phyloP scores from a whole-genome alignment of 2,113 vertebrate genomes.

The Trogon melanurus region DNA sequence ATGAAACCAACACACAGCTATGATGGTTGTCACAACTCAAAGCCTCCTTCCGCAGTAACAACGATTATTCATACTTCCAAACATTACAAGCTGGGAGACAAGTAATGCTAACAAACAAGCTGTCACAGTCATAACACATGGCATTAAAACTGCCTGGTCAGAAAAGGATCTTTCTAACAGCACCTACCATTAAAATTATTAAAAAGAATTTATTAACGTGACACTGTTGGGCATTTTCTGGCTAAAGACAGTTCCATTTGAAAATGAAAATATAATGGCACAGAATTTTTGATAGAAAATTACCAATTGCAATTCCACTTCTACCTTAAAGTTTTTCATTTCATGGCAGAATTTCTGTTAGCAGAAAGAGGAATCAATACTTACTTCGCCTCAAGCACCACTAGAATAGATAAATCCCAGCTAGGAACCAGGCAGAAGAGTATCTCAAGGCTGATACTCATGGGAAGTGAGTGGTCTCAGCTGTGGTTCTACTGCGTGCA shows the following conservation, averaged over 20 bases:
- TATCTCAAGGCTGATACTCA: neutral
- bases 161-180: neutral
- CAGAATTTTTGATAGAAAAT: neutral
- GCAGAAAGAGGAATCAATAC: neutral
- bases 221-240: neutral
- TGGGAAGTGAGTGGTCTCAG: accelerated
- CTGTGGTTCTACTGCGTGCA: neutral
- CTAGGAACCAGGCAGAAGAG: neutral
- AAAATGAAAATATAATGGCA: neutral
- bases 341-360: neutral
- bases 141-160: neutral
- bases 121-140: neutral
- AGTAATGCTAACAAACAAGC: neutral
- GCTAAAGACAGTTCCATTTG: neutral
- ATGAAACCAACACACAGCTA: slow-evolving; percentile 10
- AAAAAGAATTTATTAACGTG: neutral
- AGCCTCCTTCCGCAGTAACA: neutral
- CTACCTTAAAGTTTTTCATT: neutral
- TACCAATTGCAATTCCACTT: neutral
- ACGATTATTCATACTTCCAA: slow-evolving; percentile 19
- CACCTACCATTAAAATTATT: neutral
- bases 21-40: slow-evolving; percentile 36
- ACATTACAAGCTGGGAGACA: neutral
- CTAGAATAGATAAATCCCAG: neutral
- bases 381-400: neutral